Evolutionary conservation across 2,888 invertebrate genomes (phyloP), one percentile per base, ranked within the genome.

Genomic region (Drosophila colorata): DNA sequence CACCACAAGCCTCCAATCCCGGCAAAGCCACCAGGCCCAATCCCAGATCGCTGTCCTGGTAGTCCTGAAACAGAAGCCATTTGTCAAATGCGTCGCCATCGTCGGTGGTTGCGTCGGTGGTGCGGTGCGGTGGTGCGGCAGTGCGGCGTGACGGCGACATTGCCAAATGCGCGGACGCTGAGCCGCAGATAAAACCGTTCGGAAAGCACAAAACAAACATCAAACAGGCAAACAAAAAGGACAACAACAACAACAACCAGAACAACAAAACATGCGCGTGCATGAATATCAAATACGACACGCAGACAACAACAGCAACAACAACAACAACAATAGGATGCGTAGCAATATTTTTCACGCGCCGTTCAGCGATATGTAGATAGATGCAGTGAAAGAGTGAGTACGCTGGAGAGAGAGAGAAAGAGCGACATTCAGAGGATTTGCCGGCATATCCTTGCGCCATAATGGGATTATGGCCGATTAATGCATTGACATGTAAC

Each of bases 401-500:
- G 59, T 8, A 33, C 13, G 40, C 31, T 14, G 5, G 56, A 7
- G 31, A 16, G 59, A 1, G 43, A 31, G 49, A 35, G 64, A 1
- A 55, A 11, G 68, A 37, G 55, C 9, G 35, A 48, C 4, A 25
- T 48, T 31, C 16, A 46, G 72, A 65, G 76, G 53, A 70, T 69
- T 68, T 65, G 59, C 61, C 57, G 74, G 80, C 83, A 88, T 90
- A 91, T 90, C 90, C 91, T 87, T 89, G 88, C 79, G 82, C 85
- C 90, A 82, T 92, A 92, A 92, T 92, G 92, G 92, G 92, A 92
- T 92, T 92, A 92, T 91, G 91, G 88, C 87, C 91, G 92, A 92
- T 92, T 92, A 92, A 92, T 91, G 92, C 92, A 92, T 91, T 92
- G 92, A 92, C 92, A 92, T 92, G 92, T 91, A 92, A 92, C 92